A percentile compares a stretch with the other conserved stretches of the same genome.
Evolutionary conservation across 35 echinoderm and acorn worm species (phyloP).

Genomic region (Strongylocentrotus purpuratus): DNA sequence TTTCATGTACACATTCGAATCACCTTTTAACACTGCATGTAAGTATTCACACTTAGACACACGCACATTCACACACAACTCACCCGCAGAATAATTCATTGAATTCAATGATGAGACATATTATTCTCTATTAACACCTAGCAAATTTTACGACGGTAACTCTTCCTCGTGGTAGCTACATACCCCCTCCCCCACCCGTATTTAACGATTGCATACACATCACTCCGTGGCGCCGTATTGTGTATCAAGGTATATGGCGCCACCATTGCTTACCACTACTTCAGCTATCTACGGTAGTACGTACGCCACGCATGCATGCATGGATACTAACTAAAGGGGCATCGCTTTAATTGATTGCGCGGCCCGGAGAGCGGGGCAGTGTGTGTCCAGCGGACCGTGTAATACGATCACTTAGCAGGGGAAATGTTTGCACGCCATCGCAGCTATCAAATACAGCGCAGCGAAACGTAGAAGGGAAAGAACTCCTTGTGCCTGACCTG

Average conservation of each 20-base stretch:
- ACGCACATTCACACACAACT: background rate
- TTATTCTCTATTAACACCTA: background rate
- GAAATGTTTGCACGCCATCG: conserved; percentile 82
- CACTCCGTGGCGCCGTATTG: background rate
- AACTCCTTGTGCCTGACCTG: conserved; percentile 32
- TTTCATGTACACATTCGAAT: background rate
- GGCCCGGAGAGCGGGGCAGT: conserved; percentile 24
- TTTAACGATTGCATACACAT: conserved; percentile 49
- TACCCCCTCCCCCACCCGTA: conserved; percentile 20
- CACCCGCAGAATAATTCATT: background rate
- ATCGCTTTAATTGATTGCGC: conserved; percentile 72
- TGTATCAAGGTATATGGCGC: background rate
- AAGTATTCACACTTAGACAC: background rate
- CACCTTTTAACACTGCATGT: background rate
- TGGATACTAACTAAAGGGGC: background rate
- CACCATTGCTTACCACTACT: conserved; percentile 12
- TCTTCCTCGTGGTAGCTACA: background rate
- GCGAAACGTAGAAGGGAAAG: conserved; percentile 50
- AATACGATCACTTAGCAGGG: conserved; percentile 81
- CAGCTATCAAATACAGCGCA: conserved; percentile 64
- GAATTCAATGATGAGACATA: background rate
- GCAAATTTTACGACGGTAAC: background rate
- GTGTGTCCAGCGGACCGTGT: conserved; percentile 54
- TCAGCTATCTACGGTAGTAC: conserved; percentile 19
- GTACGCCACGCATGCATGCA: conserved; percentile 13